Conservation (phyloP, 2,113 vertebrate genomes). For the Lycocorax pyrrhopterus region DNA sequence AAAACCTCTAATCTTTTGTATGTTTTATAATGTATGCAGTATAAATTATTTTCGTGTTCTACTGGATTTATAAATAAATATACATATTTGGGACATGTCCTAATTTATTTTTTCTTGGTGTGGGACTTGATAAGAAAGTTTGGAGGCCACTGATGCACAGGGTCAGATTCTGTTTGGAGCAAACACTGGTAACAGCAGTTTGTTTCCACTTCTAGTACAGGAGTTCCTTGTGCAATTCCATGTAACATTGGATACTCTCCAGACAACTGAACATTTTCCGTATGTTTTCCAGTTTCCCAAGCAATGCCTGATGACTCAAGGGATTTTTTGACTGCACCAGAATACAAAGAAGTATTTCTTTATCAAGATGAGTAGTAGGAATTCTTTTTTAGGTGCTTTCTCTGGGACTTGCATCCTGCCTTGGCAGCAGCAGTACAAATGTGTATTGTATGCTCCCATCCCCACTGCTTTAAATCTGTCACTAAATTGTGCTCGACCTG, state of each 20-base stretch:
- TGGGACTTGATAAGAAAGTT: background rate
- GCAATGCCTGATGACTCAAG: background rate
- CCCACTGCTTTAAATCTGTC: background rate
- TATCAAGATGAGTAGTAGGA: background rate
- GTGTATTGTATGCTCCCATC: too few species aligned
- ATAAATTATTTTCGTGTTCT: accelerated
- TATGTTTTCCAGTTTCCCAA: background rate
- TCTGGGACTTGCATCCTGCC: background rate
- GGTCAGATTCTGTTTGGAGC: background rate
- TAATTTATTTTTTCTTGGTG: background rate
- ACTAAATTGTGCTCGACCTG: background rate
- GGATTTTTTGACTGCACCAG: background rate
- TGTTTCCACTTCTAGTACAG: background rate
- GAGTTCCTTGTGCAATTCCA: background rate
- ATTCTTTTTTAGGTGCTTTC: background rate
- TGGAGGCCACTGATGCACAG: background rate
- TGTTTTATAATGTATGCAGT: background rate
- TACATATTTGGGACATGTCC: accelerated
- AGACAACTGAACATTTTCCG: background rate
- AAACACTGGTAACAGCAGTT: background rate
- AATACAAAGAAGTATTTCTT: background rate
- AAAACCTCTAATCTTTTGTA: background rate
- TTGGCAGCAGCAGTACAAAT: background rate
- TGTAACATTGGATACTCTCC: background rate
- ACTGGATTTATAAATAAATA: background rate